Conservation (phyloP, 2,113 vertebrate genomes). For the Delphinapterus leucas region DNA sequence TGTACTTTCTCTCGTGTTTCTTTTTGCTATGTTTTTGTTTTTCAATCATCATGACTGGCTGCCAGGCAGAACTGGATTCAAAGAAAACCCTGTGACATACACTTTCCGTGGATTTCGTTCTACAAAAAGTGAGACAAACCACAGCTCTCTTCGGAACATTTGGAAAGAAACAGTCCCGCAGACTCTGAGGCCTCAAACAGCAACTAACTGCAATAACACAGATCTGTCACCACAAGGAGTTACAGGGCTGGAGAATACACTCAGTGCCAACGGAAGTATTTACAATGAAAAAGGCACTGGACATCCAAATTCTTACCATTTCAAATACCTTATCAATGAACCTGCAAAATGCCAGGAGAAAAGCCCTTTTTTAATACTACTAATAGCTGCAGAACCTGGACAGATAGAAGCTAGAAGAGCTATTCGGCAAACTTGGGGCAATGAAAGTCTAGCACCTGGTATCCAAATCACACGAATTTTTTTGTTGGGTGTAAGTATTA, state of each 20-base stretch:
- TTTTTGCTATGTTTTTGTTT: constrained; percentile 89
- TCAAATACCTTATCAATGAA: constrained; percentile 92
- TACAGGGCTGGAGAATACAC: constrained; percentile 81
- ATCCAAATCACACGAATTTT: constrained; percentile 89
- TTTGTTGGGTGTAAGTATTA: constrained; percentile 88
- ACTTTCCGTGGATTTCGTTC: constrained; percentile 85
- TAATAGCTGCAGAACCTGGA: constrained; percentile 92
- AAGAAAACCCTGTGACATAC: constrained; percentile 87
- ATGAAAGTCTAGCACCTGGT: constrained; percentile 87
- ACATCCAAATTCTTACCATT: constrained; percentile 82
- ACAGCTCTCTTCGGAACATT: constrained; percentile 79
- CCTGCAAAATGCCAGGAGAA: constrained; percentile 88
- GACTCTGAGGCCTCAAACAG: constrained; percentile 79
- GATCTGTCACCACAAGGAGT: constrained; percentile 81
- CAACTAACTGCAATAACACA: constrained; percentile 82
- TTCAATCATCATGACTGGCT: constrained; percentile 90
- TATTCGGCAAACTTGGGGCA: constrained; percentile 97
- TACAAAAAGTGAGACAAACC: constrained; percentile 87
- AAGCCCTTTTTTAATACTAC: constrained; percentile 91
- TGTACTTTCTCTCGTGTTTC: constrained; percentile 86
- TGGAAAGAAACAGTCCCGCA: constrained; percentile 87
- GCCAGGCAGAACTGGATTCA: constrained; percentile 84
- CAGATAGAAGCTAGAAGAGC: constrained; percentile 92
- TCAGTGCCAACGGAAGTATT: constrained; percentile 87
- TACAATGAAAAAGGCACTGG: constrained; percentile 81